Evolutionary conservation across 2,113 vertebrate genomes (phyloP), one percentile per base, ranked within the genome.

Genomic region (Dissostichus mawsoni): DNA sequence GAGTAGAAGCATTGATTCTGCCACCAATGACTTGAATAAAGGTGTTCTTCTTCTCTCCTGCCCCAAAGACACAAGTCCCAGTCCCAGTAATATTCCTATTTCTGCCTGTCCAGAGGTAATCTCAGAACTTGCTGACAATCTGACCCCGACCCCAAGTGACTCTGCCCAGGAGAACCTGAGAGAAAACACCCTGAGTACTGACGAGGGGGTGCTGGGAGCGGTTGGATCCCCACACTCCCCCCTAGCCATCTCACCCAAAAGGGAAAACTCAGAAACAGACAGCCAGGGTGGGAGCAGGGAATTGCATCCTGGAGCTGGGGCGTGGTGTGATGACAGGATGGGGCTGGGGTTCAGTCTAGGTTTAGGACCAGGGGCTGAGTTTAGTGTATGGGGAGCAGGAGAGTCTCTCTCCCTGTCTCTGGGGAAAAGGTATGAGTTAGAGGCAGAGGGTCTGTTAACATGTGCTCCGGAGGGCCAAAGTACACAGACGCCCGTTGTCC

Each of bases 1-100:
- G 20, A 36, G 56, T 52, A 86, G 58, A 81, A 77, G 51, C 50
- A 57, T 5, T 61, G 93, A 91, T 14, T 70, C 84, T 12, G 93
- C 91, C 50, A 96, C 95, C 58, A 96, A 96, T 92, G 95, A 95
- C 74, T 90, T 96, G 18, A 96, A 96, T 83, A 96, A 96, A 83
- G 95, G 95, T 45, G 93, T 94, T 41, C 92, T 91, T 69, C 81
- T 94, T 74, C 81, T 95, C 41, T 93, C 93, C 45, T 89, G 90
- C 44, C 92, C 94, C 25, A 95, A 94, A 92, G 95, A 96, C 7
- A 74, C 88, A 2, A 92, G 85, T 63, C 88, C 92, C 51, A 95
- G 93, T 76, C 92, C 89, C 71, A 96, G 94, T 82, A 96, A 96
- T 71, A 96, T 96, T 75, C 95, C 95, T 10, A 81, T 96, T 52